These are phyloP conservation scores for Catharus ustulatus DNA, from an alignment of 2,797 vertebrate genomes.

Conservation along the genomic window DNA sequence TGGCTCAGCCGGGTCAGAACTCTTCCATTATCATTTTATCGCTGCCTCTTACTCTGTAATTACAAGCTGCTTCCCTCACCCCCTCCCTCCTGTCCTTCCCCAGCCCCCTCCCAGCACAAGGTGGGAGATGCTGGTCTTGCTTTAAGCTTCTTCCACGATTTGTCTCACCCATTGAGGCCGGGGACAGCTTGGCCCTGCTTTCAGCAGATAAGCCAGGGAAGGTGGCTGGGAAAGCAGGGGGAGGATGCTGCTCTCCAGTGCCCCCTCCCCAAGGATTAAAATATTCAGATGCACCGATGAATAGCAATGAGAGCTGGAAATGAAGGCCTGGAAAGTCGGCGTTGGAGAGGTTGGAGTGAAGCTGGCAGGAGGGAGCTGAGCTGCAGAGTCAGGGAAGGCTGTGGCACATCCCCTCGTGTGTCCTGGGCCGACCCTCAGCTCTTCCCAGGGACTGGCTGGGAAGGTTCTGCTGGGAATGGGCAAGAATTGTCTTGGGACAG, in stretches of 20 bases:
- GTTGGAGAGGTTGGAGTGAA: neutral
- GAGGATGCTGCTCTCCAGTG: neutral
- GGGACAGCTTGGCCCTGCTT: slow-evolving; percentile 28
- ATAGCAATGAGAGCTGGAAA: slow-evolving; percentile 27
- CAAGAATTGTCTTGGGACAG: neutral
- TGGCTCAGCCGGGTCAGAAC: slow-evolving; percentile 65
- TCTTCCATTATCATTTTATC: slow-evolving; percentile 75
- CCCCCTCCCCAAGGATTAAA: neutral
- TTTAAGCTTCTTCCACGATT: slow-evolving; percentile 40
- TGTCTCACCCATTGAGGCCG: neutral
- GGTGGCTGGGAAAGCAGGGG: neutral
- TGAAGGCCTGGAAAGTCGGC: neutral
- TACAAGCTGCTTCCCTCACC: slow-evolving; percentile 41
- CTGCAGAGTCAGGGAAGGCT: neutral
- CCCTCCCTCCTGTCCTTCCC: slow-evolving; percentile 6
- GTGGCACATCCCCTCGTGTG: rapidly evolving
- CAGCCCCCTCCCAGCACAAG: slow-evolving; percentile 10
- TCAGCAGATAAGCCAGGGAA: slow-evolving; percentile 40
- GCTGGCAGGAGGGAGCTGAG: neutral
- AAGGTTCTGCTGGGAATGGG: neutral
- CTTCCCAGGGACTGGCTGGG: neutral
- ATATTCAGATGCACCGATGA: slow-evolving; percentile 20
- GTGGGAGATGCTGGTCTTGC: slow-evolving; percentile 26
- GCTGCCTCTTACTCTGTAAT: slow-evolving; percentile 73
- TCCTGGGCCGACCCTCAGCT: neutral